Evolutionary conservation across 2,113 vertebrate species (phyloP).

Genomic region (Microtus pennsylvanicus): DNA sequence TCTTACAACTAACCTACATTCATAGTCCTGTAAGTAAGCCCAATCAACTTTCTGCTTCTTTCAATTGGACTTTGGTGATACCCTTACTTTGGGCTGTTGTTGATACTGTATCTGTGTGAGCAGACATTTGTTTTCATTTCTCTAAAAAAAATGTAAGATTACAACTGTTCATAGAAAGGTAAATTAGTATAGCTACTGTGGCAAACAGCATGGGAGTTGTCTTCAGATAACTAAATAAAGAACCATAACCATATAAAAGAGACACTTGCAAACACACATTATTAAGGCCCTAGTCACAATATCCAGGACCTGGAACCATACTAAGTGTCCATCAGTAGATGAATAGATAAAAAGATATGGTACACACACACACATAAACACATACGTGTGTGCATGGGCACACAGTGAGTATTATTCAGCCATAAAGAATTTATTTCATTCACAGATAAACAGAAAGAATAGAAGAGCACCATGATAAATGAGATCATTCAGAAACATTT

Average conservation of each 20-base stretch:
- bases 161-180: background rate
- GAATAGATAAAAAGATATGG: background rate
- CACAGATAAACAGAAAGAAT: background rate
- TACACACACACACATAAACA: rapidly evolving
- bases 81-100: background rate
- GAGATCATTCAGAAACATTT: background rate
- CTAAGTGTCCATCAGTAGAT: background rate
- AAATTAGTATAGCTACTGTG: background rate
- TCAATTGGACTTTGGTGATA: background rate
- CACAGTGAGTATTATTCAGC: background rate
- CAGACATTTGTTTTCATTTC: background rate
- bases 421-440: background rate
- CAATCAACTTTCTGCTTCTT: background rate
- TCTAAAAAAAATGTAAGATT: background rate
- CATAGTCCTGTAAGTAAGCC: background rate
- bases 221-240: background rate
- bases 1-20: background rate
- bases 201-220: background rate
- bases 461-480: background rate
- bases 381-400: background rate
- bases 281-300: background rate
- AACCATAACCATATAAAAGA: background rate
- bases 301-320: background rate
- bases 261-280: background rate
- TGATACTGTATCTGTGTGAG: background rate